These are phyloP conservation scores for Maniola jurtina DNA, from an alignment of 1,140 invertebrate genomes.

Conservation along the genomic window DNA sequence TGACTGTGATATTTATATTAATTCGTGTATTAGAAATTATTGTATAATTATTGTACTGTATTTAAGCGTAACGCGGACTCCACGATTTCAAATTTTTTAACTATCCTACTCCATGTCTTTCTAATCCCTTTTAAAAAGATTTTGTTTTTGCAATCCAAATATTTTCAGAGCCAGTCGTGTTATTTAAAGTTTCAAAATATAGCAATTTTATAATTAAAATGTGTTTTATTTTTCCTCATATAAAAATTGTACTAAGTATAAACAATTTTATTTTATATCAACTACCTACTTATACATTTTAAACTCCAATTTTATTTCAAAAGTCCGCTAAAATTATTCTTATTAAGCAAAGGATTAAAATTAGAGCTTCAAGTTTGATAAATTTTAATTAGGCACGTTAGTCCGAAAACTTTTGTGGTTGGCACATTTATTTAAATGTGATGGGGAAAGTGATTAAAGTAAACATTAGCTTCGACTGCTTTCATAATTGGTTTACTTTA, in stretches of 20 bases:
- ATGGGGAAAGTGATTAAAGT: conserved; percentile 5
- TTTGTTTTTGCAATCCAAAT: conserved; percentile 56
- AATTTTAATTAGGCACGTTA: conserved; percentile 4
- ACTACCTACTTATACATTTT: neutral
- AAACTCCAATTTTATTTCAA: neutral
- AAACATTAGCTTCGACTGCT: conserved; percentile 2
- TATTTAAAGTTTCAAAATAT: conserved; percentile 57
- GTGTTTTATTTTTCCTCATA: conserved; percentile 15
- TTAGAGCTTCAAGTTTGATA: neutral
- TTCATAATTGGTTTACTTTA: conserved; percentile 3
- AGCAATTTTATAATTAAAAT: conserved; percentile 52
- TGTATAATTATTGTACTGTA: conserved; percentile 42
- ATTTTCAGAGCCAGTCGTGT: conserved; percentile 62
- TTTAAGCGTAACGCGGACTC: conserved; percentile 41
- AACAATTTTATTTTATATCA: too few relatives aligned
- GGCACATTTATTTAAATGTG: conserved; percentile 5
- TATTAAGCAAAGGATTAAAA: neutral
- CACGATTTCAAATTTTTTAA: conserved; percentile 47
- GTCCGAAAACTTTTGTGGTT: conserved; percentile 4
- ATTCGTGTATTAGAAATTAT: conserved; percentile 71
- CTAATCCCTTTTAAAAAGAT: conserved; percentile 30
- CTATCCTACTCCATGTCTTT: conserved; percentile 25
- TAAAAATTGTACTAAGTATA: too few relatives aligned
- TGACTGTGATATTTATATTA: conserved; percentile 78
- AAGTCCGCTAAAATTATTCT: neutral